Evolutionary conservation across 2,888 invertebrate species (phyloP), one percentile per base, ranked within the genome.

Genomic region (Phyto melanocephala): DNA sequence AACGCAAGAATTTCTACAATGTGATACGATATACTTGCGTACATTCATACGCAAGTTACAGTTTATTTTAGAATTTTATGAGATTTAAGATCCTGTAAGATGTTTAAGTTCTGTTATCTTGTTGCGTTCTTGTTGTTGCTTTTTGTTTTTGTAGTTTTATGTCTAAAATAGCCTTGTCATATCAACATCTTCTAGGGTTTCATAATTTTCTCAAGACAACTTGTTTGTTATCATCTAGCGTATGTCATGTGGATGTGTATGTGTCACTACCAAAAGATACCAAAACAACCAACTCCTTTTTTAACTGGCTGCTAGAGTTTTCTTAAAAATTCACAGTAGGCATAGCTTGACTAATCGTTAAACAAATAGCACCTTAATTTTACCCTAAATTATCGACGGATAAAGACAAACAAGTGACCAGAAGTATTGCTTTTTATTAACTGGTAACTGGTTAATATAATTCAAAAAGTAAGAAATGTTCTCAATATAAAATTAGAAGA

Each of bases 171-270:
- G 84, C 84, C 77, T 85, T 80, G 84, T 80, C 84, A 84, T 87
- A 86, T 85, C 88, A 85, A 83, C 84, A 85, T 83, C 80, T 84
- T 83, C 80, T 81, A 83, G 84, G 82, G 84, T 83, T 83, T 85
- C 84, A 83, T 85, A 83, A 83, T 76, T 85, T 78, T 70, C 65
- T 74, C 11, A 45, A 72, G 62, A 77, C 72, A 35, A 78, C 80
- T 68, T 58, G 63, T 71, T 45, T 28, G 3, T 45, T 35, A 47
- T 50, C 52, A 47, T 56, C 28, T 5, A 40, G 24, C 68, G 28
- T 28, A 63, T 68, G 68, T 70, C 37, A 15, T 58, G n/a, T 37
- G 42, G 13, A 68, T 54, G 54, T 54, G 40, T 77, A 24, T 24
- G 15, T 35, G n/a, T 22, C n/a, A 28, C 10, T 33, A 60, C 28